Percentiles rank a stretch among this genome's conserved stretches.
These are phyloP conservation scores for Calyptommatus sinebrachiatus DNA, from an alignment of 2,113 vertebrate species.

Conservation along the genomic window DNA sequence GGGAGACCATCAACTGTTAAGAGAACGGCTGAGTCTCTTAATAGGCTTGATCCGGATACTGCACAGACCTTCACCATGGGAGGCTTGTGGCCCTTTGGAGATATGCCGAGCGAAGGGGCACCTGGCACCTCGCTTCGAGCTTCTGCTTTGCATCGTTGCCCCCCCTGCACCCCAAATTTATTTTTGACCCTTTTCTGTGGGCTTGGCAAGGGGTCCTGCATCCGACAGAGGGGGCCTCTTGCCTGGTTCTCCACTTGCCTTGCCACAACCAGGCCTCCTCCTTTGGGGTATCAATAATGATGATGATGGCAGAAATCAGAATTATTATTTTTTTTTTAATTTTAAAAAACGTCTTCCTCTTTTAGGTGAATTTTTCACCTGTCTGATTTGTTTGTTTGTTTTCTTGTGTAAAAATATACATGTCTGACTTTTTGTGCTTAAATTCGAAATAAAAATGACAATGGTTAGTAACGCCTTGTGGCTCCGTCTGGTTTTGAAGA, in stretches of 20 bases:
- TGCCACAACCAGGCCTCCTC: neutral
- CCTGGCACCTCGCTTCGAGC: neutral
- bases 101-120: neutral
- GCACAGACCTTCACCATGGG: no score
- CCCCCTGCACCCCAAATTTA: neutral
- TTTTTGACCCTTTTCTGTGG: neutral
- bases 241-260: neutral
- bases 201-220: no score
- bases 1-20: neutral
- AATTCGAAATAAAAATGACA: constrained; percentile 56
- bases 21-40: neutral
- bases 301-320: constrained; percentile 38
- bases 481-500: neutral
- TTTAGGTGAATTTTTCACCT: constrained; percentile 31
- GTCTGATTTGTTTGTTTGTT: neutral
- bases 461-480: neutral
- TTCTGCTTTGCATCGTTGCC: neutral
- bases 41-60: neutral
- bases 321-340: neutral
- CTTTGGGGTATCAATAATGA: constrained; percentile 23
- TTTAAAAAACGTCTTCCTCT: neutral
- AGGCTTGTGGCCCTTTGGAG: neutral
- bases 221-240: neutral
- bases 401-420: constrained; percentile 62
- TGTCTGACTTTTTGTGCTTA: constrained; percentile 64